Evolutionary conservation across 2,797 vertebrate species (phyloP).

Genomic region (Anniella stebbinsi): DNA sequence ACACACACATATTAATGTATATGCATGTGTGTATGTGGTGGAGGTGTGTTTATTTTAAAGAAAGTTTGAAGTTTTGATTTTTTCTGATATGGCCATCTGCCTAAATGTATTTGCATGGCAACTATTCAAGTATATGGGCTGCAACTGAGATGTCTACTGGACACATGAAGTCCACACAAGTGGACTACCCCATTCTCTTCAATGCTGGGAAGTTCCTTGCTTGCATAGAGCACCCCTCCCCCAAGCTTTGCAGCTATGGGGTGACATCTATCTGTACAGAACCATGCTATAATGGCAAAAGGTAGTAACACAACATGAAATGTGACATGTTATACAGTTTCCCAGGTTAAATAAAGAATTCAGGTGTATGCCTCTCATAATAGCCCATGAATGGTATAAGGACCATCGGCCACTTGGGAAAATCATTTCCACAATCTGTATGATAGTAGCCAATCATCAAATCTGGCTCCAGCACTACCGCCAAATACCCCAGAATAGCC

Average conservation of each 20-base stretch:
- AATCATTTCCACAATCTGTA: too few relatives aligned
- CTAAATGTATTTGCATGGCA: neutral
- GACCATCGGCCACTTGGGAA: too few relatives aligned
- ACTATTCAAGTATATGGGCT: neutral
- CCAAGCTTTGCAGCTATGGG: neutral
- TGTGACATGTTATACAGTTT: neutral
- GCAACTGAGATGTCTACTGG: neutral
- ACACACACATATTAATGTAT: neutral
- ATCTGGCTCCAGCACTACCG: too few relatives aligned
- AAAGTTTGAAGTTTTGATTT: neutral
- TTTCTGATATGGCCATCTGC: neutral
- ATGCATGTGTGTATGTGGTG: neutral
- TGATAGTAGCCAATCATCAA: too few relatives aligned
- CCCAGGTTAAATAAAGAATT: neutral
- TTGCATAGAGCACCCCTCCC: neutral
- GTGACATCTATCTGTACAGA: neutral
- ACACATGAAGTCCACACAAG: neutral
- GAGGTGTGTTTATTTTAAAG: neutral
- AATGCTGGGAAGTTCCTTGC: too few relatives aligned
- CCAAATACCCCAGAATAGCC: too few relatives aligned
- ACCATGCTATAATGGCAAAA: neutral
- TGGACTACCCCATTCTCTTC: neutral
- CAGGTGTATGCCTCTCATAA: neutral
- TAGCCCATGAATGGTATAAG: neutral
- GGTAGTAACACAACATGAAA: neutral